phyloP scores from a whole-genome alignment of 1,140 invertebrate genomes.

The Drosophila watanabei region DNA sequence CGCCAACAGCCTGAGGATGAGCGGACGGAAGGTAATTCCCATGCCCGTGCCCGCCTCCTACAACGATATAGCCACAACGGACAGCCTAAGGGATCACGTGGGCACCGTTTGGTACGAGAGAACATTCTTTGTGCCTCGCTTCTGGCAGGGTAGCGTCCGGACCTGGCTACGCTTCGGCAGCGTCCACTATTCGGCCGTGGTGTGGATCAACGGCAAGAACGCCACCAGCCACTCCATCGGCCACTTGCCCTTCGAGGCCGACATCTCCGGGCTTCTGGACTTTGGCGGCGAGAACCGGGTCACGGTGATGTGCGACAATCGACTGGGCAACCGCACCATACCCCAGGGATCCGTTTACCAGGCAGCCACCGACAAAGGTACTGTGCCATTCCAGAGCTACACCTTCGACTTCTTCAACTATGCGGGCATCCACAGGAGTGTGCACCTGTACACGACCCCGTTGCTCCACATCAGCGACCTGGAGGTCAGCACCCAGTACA shows the following conservation, averaged over 20 bases:
- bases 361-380: conserved; percentile 88
- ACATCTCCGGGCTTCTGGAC: conserved; percentile 90
- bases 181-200: conserved; percentile 94
- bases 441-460: conserved; percentile 95
- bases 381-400: conserved; percentile 91
- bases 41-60: conserved; percentile 99
- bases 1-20: conserved; percentile 75
- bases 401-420: conserved; percentile 99
- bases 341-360: conserved; percentile 91
- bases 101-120: conserved; percentile 97
- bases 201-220: conserved; percentile 95
- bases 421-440: conserved; percentile 97
- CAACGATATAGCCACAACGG: conserved; percentile 95
- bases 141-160: conserved; percentile 89
- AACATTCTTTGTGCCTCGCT: conserved; percentile 90
- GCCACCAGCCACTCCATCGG: conserved; percentile 95
- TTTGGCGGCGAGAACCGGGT: conserved; percentile 91
- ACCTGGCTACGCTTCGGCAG: conserved; percentile 96
- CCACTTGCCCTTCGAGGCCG: conserved; percentile 96
- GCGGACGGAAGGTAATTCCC: conserved; percentile 85
- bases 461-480: conserved; percentile 93
- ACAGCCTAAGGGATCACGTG: conserved; percentile 94
- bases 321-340: conserved; percentile 91
- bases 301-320: conserved; percentile 98
- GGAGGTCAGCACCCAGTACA: conserved; percentile 90